Conservation (phyloP, 2,888 invertebrate genomes). For the Crossocerus cetratus region DNA sequence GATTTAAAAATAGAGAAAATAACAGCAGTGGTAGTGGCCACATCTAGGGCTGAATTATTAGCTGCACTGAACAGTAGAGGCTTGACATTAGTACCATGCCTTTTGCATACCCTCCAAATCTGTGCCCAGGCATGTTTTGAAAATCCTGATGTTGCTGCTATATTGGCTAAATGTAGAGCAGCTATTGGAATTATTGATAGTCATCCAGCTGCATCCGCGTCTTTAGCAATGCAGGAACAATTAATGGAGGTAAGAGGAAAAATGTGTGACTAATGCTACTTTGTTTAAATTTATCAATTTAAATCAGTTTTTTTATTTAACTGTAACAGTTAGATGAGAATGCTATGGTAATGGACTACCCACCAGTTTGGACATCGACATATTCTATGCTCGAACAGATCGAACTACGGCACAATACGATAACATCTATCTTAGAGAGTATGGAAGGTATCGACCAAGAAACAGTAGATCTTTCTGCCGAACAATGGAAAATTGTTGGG, state of each 20-base stretch:
- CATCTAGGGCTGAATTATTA: conserved; percentile 69
- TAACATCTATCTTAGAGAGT: conserved; percentile 71
- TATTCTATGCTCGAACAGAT: conserved; percentile 77
- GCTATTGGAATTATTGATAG: conserved; percentile 73
- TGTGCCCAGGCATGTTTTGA: conserved; percentile 76
- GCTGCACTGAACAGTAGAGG: conserved; percentile 69
- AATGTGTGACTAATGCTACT: neutral
- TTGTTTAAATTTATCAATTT: neutral
- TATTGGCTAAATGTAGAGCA: conserved; percentile 75
- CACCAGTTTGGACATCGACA: conserved; percentile 77
- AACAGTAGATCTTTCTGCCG: conserved; percentile 67
- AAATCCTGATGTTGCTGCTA: conserved; percentile 69
- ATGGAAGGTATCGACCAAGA: conserved; percentile 72
- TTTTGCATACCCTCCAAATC: conserved; percentile 76
- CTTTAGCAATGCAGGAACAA: conserved; percentile 75
- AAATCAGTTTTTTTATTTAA: neutral
- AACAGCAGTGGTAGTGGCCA: conserved; percentile 76
- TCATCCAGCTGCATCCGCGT: conserved; percentile 68
- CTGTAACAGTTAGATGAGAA: conserved; percentile 69
- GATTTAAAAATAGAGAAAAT: conserved; percentile 74
- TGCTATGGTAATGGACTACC: conserved; percentile 72
- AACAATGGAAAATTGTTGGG: conserved; percentile 76
- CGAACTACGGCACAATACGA: conserved; percentile 68
- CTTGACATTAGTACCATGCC: conserved; percentile 76
- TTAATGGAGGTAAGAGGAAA: conserved; percentile 63